Percentiles rank a stretch among this genome's conserved stretches.
Evolutionary conservation across 2,888 invertebrate genomes (phyloP).

Genomic region (Stenichneumon culpator): DNA sequence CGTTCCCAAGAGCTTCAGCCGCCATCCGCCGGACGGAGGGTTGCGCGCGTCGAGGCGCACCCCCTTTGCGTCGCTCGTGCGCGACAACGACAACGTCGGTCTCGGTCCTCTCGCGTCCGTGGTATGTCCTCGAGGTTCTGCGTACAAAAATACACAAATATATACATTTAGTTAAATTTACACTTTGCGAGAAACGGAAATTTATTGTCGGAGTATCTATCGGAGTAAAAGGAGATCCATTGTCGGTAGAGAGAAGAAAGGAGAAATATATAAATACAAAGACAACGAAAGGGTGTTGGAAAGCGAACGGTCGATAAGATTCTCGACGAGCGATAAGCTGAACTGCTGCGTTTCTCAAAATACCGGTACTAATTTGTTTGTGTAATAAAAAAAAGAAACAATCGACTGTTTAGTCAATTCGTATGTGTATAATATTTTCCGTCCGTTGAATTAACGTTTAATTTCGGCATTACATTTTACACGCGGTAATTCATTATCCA

Average conservation of each 20-base stretch:
- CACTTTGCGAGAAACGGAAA: not conserved
- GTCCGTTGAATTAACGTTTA: not conserved
- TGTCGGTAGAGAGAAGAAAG: not conserved
- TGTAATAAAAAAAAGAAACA: not conserved
- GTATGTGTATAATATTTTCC: not conserved
- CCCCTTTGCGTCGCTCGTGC: constrained; percentile 70
- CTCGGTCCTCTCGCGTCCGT: constrained; percentile 30
- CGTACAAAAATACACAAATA: constrained; percentile 23
- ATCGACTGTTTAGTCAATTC: not conserved
- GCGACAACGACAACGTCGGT: constrained; percentile 72
- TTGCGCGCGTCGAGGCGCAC: constrained; percentile 75
- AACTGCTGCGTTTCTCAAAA: constrained; percentile 1
- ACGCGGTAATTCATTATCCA: not conserved
- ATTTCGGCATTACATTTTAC: not conserved
- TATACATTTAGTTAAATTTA: not conserved
- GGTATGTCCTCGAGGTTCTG: constrained; percentile 11
- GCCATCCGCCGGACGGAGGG: constrained; percentile 78
- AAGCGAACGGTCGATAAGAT: constrained; percentile 22
- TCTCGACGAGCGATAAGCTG: constrained; percentile 17
- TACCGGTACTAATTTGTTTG: constrained; percentile 14
- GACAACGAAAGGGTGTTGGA: not conserved
- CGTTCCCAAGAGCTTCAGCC: constrained; percentile 72
- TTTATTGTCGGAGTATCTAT: not conserved
- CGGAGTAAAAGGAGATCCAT: not conserved
- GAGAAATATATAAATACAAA: not conserved